Evolutionary conservation across 2,888 invertebrate genomes (phyloP), one percentile per base, ranked within the genome.

Genomic region (Barypeithes pellucidus): DNA sequence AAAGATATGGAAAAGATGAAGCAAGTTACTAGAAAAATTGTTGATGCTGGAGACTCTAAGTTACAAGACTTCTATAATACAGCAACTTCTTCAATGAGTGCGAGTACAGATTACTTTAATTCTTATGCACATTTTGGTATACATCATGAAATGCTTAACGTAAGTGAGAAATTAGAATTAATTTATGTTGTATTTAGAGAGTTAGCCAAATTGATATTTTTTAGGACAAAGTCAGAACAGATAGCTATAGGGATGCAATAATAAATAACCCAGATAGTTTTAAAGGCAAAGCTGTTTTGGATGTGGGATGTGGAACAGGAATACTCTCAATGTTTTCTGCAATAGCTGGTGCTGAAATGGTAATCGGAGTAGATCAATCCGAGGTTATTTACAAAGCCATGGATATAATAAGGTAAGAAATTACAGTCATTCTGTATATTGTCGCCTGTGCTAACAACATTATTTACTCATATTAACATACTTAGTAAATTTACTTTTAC

Each of bases 261-360:
- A 82, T 94, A 61, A 89, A 90, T 16, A 97, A 97, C 84, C 87
- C 87, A 33, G 88, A 90, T 36, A 86, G 90, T 68, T 89, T 97
- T 65, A 88, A 88, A 80, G 92, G 91, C 45, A 96, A 96, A 86
- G 87, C 91, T 20, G 95, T 99, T 18, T 87, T 99, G 73, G 99
- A 99, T 88, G 92, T 99, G 68, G 99, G 99, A 39, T 98, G 98
- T 86, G 99, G 99, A 22, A 99, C 99, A 0, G 96, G 97, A 29
- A 98, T 99, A 79, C 88, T 99, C 22, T 98, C 98, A 12, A 97
- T 99, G 96, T 99, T 99, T 88, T 95, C 96, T 77, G 98, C 97
- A 11, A 92, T 95, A 82, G 96, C 98, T 20, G 98, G 98, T 24
- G 99, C 99, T 47, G 89, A 90, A 73, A 91, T 90, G 86, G 96